Evolutionary conservation across 1,140 invertebrate genomes (phyloP).

Genomic region (Phthorimaea operculella): DNA sequence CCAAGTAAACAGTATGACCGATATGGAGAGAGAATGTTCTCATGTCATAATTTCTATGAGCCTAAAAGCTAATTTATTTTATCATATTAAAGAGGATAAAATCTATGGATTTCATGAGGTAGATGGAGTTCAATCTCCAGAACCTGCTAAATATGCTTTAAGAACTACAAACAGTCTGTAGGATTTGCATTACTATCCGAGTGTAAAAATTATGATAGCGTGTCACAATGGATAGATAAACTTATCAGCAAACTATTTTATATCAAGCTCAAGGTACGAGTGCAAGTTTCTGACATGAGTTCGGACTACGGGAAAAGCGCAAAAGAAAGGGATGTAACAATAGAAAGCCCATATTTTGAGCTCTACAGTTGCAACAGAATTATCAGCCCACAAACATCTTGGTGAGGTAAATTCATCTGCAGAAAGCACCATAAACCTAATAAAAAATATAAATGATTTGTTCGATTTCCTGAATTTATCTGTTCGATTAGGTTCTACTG

Average conservation of each 20-base stretch:
- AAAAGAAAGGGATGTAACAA: conserved; percentile 6
- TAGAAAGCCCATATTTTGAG: conserved; percentile 17
- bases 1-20: not conserved
- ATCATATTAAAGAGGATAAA: conserved; percentile 16
- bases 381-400: conserved; percentile 19
- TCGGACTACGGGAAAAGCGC: conserved; percentile 1
- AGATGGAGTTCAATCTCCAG: conserved; percentile 12
- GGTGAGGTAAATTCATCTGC: conserved; percentile 20
- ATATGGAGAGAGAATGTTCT: conserved; percentile 12
- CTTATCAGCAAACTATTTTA: conserved; percentile 6
- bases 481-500: conserved; percentile 5
- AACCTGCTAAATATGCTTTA: conserved; percentile 16
- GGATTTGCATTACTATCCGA: conserved; percentile 14
- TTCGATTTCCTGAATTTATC: conserved; percentile 18
- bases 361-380: conserved; percentile 13
- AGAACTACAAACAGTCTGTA: conserved; percentile 14
- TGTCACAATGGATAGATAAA: conserved; percentile 17
- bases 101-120: conserved; percentile 20
- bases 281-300: conserved; percentile 6
- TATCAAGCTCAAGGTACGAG: conserved; percentile 10
- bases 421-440: conserved; percentile 15
- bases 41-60: conserved; percentile 9
- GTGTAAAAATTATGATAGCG: conserved; percentile 8
- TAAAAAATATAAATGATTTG: conserved; percentile 18
- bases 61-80: conserved; percentile 15